Base-by-base conservation (phyloP, 2,113 vertebrate species). In the Chitala chitala region DNA sequence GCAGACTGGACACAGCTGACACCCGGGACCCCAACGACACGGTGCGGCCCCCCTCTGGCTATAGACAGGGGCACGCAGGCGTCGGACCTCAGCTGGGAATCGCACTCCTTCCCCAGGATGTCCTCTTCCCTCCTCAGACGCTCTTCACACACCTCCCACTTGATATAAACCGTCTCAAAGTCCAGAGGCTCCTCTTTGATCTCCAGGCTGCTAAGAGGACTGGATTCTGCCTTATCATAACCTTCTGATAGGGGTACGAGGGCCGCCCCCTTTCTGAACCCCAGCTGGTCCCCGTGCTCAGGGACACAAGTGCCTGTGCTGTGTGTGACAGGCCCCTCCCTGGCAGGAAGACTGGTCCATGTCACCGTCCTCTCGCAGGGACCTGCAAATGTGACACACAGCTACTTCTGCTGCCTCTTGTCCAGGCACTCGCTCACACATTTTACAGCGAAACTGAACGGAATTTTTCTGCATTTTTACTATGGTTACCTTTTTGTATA, bases 121-220 rank as follows among this genome's bases (percentile, higher is more conserved):
- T 65, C 68, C 48, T 61, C 65, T 26, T 77, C 72, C 7, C 33
- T 51, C 51, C 53, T 17, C 38, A 26, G 13, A 1, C 29, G 65
- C 46, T 73, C 77, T 24, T 83, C 75, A n/a, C 64, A 20, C n/a
- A 76, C 38, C 54, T 83, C 82, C 66, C 29, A 69, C 61, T 80
- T 83, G 22, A 82, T 73, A 75, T 71, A 75, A 26, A 78, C 44
- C 5, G 64, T 42, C 31, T 65, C 65, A 13, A 76, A 69, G 26
- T 48, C 38, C 1, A 55, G 36, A 31, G 77, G 80, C 50, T 83
- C 82, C 29, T 83, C 75, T 71, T 83, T 81, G 12, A 79, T 51
- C 6, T 33, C 38, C 22, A 73, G 33, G 61, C 22, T 26, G 55
- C 9, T 15, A 22, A 38, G 20, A 2, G 51, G 22, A 8, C 17